phyloP scores from a whole-genome alignment of 1,140 invertebrate species.

The Drusus annulatus region DNA sequence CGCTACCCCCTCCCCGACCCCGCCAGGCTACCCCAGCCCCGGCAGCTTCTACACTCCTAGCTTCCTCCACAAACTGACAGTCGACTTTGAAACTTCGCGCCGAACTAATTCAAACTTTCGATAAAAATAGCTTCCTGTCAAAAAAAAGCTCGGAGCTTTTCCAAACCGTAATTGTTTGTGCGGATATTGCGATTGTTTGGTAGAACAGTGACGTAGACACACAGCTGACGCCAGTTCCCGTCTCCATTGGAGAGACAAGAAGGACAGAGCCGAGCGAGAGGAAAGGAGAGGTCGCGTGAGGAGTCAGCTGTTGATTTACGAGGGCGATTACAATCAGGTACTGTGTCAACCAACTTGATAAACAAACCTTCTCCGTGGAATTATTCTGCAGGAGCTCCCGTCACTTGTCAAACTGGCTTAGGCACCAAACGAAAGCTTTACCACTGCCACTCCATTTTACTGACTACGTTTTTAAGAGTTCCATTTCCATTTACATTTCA shows the following conservation, averaged over 20 bases:
- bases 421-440: background rate
- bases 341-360: constrained; percentile 36
- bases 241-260: constrained; percentile 3
- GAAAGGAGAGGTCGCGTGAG: constrained; percentile 31
- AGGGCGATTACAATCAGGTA: constrained; percentile 52
- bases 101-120: constrained; percentile 33
- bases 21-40: constrained; percentile 17
- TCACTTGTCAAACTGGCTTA: background rate
- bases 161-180: background rate
- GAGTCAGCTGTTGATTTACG: constrained; percentile 54
- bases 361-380: constrained; percentile 32
- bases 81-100: constrained; percentile 40
- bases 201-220: constrained; percentile 28
- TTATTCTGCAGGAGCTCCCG: constrained; percentile 34
- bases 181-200: background rate
- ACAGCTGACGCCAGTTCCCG: constrained; percentile 18
- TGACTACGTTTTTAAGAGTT: too few relatives aligned
- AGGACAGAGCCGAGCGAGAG: constrained; percentile 17
- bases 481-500: too few relatives aligned
- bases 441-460: background rate
- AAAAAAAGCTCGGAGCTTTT: constrained; percentile 18
- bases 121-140: constrained; percentile 24
- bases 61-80: constrained; percentile 45
- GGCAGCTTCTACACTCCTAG: constrained; percentile 35
- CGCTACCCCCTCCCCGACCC: constrained; percentile 37